Evolutionary conservation across 2,113 vertebrate species (phyloP), one percentile per base, ranked within the genome.

Genomic region (Eublepharis macularius): DNA sequence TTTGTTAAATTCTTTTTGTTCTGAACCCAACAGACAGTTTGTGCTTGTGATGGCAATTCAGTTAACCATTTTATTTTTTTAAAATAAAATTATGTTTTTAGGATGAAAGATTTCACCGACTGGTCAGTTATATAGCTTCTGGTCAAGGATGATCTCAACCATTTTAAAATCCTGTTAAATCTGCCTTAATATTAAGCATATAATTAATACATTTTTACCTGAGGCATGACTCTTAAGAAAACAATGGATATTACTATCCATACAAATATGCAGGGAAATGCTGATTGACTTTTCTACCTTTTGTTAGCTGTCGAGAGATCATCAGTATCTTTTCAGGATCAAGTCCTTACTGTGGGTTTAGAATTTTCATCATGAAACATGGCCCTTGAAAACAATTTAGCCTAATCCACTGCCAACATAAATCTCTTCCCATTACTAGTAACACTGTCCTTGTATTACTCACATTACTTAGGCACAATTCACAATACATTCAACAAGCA

Each of bases 401-500:
- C 29, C 43, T 70, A 73, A 73, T 32, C 51, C 41, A 49, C 57
- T 43, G 54, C 32, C 32, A 36, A 36, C 9, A 43, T 70, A 74
- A n/a, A 16, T 39, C n/a, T 60, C 32, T 34, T 41, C 65, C 60
- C 57, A 32, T 65, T 80, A 86, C 68, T 74, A 36, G 54, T 83
- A 74, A 63, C 69, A 81, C 80, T 81, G 65, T 78, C 76, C 19
- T 68, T 74, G 41, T 66, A 86, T 86, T 80, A 85, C 47, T 85
- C 83, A 85, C 84, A 74, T 80, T 86, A 86, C 77, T 80, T 80
- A 77, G 77, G 77, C 77, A 86, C 84, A 86, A 80, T 34, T 86
- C 84, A 86, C 84, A 80, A 74, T 80, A 86, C 69, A 86, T 74
- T 80, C 84, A 86, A 86, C 84, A 80, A 86, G 84, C 69, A 73